Conservation (phyloP, 2,888 invertebrate species). For the Cantharis nigra region DNA sequence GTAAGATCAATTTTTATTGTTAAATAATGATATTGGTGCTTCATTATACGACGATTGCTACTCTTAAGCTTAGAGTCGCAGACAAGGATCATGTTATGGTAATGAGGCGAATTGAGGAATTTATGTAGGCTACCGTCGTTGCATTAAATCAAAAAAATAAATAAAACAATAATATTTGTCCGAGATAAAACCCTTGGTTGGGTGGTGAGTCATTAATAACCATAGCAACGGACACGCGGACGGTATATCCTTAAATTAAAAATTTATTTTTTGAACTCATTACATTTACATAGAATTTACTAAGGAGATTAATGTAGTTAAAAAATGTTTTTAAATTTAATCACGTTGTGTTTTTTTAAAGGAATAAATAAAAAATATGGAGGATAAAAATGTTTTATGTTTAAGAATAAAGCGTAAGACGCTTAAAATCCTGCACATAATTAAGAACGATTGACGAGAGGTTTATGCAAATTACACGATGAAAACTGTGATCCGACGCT, state of each 20-base stretch:
- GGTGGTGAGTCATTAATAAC: not conserved
- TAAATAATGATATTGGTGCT: too few species aligned
- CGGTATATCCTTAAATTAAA: not conserved
- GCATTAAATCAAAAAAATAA: not conserved
- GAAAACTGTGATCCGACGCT: conserved; percentile 35
- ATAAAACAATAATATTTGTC: not conserved
- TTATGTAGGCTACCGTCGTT: not conserved
- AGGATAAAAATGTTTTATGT: not conserved
- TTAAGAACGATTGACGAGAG: conserved; percentile 37
- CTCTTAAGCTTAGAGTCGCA: not conserved
- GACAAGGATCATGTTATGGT: not conserved
- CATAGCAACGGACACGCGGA: not conserved
- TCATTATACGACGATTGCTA: not conserved
- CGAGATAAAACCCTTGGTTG: not conserved
- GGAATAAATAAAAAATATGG: not conserved
- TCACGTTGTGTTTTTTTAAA: not conserved
- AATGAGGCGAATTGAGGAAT: not conserved
- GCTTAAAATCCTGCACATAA: conserved; percentile 29
- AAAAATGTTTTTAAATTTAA: not conserved
- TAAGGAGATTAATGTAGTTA: not conserved
- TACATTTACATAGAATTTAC: not conserved
- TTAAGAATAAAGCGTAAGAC: conserved; percentile 6
- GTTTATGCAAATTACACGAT: conserved; percentile 37
- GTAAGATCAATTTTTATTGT: too few species aligned
- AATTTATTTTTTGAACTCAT: not conserved